phyloP scores from a whole-genome alignment of 2,113 vertebrate genomes.

The Chrysochloris asiatica region DNA sequence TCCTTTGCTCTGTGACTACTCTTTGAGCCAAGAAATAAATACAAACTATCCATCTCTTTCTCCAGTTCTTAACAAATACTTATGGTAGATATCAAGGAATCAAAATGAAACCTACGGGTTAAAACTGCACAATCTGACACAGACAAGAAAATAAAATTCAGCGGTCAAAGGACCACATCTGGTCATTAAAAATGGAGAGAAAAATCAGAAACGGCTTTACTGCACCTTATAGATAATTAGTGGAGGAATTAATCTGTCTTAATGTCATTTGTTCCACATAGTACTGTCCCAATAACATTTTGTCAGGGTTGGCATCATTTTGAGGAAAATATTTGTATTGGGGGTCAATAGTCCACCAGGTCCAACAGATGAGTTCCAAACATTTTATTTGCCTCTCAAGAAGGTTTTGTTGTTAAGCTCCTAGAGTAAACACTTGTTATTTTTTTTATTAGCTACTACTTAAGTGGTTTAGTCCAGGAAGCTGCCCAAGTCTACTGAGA shows the following conservation, averaged over 20 bases:
- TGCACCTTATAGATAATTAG: slow-evolving; percentile 27
- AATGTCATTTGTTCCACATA: not conserved
- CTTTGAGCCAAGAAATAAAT: slow-evolving; percentile 70
- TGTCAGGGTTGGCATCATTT: slow-evolving; percentile 40
- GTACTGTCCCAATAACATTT: slow-evolving; percentile 27
- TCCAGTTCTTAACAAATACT: slow-evolving; percentile 73
- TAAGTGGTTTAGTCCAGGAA: slow-evolving; percentile 18
- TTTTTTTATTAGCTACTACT: slow-evolving; percentile 56
- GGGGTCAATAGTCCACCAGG: slow-evolving; percentile 37
- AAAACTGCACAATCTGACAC: slow-evolving; percentile 24
- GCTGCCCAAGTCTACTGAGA: not conserved
- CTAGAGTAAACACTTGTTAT: slow-evolving; percentile 49
- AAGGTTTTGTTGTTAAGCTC: slow-evolving; percentile 40
- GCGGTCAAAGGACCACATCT: not conserved
- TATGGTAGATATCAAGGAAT: slow-evolving; percentile 28
- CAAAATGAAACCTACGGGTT: slow-evolving; percentile 38
- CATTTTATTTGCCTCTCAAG: slow-evolving; percentile 29
- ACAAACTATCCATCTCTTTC: slow-evolving; percentile 63
- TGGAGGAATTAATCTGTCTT: slow-evolving; percentile 20
- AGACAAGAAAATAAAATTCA: slow-evolving; percentile 26
- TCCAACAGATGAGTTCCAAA: slow-evolving; percentile 49
- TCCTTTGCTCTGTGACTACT: slow-evolving; percentile 35
- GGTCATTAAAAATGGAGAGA: not conserved
- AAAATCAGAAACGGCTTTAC: not conserved
- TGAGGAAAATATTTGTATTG: slow-evolving; percentile 70